Base-by-base conservation (phyloP, 2,113 vertebrate species). In the Columbina picui region DNA sequence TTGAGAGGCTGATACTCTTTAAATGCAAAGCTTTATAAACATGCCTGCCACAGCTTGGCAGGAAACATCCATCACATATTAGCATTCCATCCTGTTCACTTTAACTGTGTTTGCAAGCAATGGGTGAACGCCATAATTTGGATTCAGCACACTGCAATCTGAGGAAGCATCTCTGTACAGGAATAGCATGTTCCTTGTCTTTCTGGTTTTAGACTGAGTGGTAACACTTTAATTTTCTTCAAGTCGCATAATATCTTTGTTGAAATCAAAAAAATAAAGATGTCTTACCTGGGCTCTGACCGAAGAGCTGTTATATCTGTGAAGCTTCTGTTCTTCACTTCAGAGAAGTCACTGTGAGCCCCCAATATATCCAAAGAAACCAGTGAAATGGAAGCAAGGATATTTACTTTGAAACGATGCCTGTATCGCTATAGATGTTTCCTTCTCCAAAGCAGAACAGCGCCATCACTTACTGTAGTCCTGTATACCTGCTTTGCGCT, bases 21-120 rank as follows among this genome's bases (percentile, higher is more conserved):
- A 64, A 92, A 78, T 71, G 53, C 76, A 84, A 93, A 61, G 57
- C 41, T 88, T 90, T 90, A 50, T 89, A 93, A 96, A 93, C 34
- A 30, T 56, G 45, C 43, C 39, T 67, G 55, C 81, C 43, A 43
- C 76, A 84, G 1, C 49, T 90, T 94, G 81, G 55, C 75, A 81
- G 70, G 77, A 68, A 91, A 68, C 53, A 74, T 73, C 64, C 52
- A 55, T 56, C 84, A 30, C 32, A 16, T 70, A 50, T 69, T 87
- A 78, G 47, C 52, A 84, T 95, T 94, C 71, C 71, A 55, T 87
- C 81, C 82, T 77, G 64, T 88, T 94, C 50, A 3, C 43, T 93
- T 68, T 12, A 59, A 34, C 61, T 73, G 39, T 65, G 34, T 75
- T 83, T 87, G 60, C 64, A 92, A 63, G 83, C 47, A 63, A 8